phyloP scores from a whole-genome alignment of 1,140 invertebrate genomes.

The Diuraphis noxia region DNA sequence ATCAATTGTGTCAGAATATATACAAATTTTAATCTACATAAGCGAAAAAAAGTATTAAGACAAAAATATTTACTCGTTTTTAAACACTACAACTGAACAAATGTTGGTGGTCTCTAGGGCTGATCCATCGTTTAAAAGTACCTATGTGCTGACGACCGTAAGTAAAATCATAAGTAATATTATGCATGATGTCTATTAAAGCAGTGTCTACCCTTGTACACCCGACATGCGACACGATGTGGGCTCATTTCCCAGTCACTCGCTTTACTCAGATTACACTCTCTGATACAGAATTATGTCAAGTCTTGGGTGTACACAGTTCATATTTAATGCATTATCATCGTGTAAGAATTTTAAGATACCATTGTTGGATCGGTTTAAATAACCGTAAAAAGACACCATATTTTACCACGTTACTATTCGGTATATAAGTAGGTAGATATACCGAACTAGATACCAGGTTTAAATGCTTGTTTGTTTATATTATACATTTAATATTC shows the following conservation, averaged over 20 bases:
- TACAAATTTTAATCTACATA: not conserved
- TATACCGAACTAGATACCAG: not conserved
- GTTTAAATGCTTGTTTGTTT: not conserved
- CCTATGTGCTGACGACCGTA: not conserved
- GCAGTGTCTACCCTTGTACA: not conserved
- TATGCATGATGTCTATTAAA: not conserved
- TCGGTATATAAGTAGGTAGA: not conserved
- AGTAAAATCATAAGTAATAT: not conserved
- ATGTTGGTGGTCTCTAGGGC: not conserved
- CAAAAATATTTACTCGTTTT: not conserved
- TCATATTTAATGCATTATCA: not conserved
- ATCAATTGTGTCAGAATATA: not conserved
- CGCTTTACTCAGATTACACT: not conserved
- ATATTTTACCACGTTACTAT: not conserved
- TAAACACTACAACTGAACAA: not conserved
- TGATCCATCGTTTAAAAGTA: not conserved
- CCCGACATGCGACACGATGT: not conserved
- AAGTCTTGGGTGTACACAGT: not conserved
- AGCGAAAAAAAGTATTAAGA: not conserved
- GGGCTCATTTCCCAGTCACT: not conserved
- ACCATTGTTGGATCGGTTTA: not conserved
- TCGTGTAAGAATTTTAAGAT: not conserved
- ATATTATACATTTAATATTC: not conserved
- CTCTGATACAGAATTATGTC: not conserved
- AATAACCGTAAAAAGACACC: not conserved